phyloP scores from a whole-genome alignment of 2,797 vertebrate species.

The Botia almorhae region DNA sequence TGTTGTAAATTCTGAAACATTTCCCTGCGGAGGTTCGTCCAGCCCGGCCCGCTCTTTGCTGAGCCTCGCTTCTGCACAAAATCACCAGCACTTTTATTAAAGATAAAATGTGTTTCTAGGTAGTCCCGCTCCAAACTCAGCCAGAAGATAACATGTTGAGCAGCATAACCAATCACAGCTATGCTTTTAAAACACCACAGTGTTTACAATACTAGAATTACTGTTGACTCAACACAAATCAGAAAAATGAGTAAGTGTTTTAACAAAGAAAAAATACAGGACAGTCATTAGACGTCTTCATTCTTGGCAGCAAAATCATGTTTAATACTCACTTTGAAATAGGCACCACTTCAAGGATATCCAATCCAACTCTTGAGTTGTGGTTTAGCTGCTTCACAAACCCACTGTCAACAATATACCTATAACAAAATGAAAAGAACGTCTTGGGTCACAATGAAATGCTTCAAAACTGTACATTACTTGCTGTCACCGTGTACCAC shows the following conservation, averaged over 20 bases:
- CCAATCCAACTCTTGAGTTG: slow-evolving; percentile 92
- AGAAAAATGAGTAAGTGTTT: neutral
- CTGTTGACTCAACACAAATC: neutral
- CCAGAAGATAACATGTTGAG: neutral
- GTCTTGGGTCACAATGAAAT: neutral
- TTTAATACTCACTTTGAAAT: slow-evolving; percentile 91
- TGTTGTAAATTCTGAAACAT: slow-evolving; percentile 89
- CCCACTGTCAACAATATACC: slow-evolving; percentile 95
- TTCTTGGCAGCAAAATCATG: neutral
- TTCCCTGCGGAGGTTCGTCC: slow-evolving; percentile 91
- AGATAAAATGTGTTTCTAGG: neutral
- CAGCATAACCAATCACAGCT: neutral
- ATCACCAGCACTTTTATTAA: slow-evolving; percentile 6
- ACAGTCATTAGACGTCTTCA: neutral
- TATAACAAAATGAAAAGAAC: slow-evolving; percentile 59
- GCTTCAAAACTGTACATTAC: neutral
- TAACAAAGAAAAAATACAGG: neutral
- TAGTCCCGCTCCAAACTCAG: neutral
- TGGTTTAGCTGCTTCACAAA: slow-evolving; percentile 98
- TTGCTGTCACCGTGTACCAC: slow-evolving; percentile 50
- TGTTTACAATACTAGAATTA: too few species aligned
- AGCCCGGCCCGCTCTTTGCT: slow-evolving; percentile 91
- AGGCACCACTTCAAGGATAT: slow-evolving; percentile 94
- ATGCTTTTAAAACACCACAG: too few species aligned
- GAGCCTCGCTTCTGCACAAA: slow-evolving; percentile 86